Evolutionary conservation across 1,140 invertebrate genomes (phyloP).

Genomic region (Maconellicoccus hirsutus): DNA sequence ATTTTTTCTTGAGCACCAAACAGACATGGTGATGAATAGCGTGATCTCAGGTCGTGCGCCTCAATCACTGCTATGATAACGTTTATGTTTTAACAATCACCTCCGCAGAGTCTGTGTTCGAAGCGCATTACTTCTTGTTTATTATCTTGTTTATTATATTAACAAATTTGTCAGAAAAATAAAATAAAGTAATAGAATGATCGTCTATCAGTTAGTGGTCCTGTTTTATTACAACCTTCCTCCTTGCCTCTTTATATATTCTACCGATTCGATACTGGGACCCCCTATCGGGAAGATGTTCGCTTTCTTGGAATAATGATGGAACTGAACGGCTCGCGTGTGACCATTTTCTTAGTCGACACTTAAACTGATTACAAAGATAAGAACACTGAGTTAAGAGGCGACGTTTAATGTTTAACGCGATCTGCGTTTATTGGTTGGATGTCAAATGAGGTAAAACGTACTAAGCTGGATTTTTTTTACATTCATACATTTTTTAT

Average conservation of each 20-base stretch:
- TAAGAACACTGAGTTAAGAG: conserved; percentile 14
- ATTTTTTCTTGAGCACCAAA: no score
- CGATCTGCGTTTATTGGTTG: conserved; percentile 20
- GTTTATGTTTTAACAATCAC: neutral
- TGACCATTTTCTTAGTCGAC: conserved; percentile 16
- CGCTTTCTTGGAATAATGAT: conserved; percentile 19
- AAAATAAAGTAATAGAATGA: conserved; percentile 17
- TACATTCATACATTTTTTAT: conserved; percentile 4
- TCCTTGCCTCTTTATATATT: neutral
- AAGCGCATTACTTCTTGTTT: neutral
- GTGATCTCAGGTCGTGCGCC: neutral
- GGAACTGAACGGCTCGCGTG: conserved; percentile 16
- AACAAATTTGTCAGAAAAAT: conserved; percentile 22
- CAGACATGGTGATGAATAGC: neutral
- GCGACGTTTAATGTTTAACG: conserved; percentile 21
- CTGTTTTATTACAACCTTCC: conserved; percentile 18
- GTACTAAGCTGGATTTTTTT: conserved; percentile 1
- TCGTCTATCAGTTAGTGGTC: conserved; percentile 17
- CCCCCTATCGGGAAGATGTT: conserved; percentile 15
- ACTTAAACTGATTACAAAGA: conserved; percentile 22
- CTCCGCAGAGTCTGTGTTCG: neutral
- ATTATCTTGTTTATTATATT: conserved; percentile 22
- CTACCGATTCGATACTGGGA: conserved; percentile 1
- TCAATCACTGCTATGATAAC: neutral
- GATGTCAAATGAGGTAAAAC: conserved; percentile 20